phyloP scores from a whole-genome alignment of 2,113 vertebrate species.

The Melospiza georgiana region DNA sequence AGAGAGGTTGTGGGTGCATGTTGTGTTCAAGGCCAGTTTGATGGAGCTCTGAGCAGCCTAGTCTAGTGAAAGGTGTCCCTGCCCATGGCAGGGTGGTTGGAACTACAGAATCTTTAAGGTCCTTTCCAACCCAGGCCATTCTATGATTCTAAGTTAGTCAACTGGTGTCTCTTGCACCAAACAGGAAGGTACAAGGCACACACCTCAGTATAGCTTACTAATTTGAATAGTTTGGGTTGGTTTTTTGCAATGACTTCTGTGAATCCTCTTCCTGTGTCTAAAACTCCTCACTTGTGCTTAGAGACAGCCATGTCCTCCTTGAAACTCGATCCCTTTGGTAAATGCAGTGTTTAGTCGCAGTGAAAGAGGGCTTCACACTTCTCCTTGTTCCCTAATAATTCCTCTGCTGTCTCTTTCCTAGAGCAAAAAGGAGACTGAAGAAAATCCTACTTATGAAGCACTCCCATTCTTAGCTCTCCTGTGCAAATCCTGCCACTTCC shows the following conservation, averaged over 20 bases:
- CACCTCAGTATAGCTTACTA: background rate
- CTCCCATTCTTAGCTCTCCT: background rate
- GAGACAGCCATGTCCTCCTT: background rate
- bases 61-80: background rate
- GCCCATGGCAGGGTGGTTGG: background rate
- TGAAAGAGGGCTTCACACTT: background rate
- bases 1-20: background rate
- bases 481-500: slow-evolving; percentile 10
- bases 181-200: background rate
- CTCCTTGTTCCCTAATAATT: background rate
- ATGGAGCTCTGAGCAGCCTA: background rate
- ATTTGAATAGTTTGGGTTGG: background rate
- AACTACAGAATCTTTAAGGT: background rate
- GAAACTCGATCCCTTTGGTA: background rate
- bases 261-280: background rate
- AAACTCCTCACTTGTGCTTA: background rate
- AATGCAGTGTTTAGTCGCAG: background rate
- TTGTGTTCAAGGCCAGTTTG: background rate
- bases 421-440: background rate
- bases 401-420: background rate
- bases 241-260: background rate
- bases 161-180: fast-evolving
- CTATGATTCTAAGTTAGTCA: background rate
- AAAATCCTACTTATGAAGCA: background rate
- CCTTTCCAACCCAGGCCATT: background rate